Conservation (phyloP, 1,140 invertebrate species). For the Linepithema humile region DNA sequence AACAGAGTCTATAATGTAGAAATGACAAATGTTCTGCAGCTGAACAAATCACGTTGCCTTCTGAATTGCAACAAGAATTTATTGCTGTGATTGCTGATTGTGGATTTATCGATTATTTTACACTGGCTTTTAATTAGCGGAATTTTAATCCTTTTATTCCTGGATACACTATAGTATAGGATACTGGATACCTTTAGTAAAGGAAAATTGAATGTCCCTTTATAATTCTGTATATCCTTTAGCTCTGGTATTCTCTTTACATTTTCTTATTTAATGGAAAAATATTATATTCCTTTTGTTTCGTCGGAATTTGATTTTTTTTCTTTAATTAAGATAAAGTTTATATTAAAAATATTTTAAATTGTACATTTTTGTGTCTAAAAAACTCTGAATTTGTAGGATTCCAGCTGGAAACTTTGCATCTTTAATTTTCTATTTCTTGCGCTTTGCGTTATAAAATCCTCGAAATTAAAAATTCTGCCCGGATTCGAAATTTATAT, state of each 20-base stretch:
- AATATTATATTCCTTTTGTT: not conserved
- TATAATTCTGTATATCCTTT: no score
- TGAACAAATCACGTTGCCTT: not conserved
- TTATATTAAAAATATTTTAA: not conserved
- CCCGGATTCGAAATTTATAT: not conserved
- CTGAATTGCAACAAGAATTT: not conserved
- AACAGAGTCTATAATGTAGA: not conserved
- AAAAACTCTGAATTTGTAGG: not conserved
- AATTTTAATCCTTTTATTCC: not conserved
- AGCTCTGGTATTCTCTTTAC: not conserved
- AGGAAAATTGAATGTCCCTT: no score
- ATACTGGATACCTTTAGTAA: no score
- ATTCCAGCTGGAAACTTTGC: not conserved
- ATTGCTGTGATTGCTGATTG: not conserved
- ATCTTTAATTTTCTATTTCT: not conserved
- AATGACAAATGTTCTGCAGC: slow-evolving; percentile 4
- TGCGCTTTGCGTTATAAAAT: not conserved
- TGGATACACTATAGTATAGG: no score
- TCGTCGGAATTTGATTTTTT: not conserved
- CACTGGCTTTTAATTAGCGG: not conserved
- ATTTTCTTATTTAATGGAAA: not conserved
- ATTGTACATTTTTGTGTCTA: not conserved
- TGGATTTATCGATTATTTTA: not conserved
- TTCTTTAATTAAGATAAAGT: not conserved
- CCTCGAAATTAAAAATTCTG: not conserved